Evolutionary conservation across 1,140 invertebrate species (phyloP), one percentile per base, ranked within the genome.

Genomic region (Cephus cinctus): DNA sequence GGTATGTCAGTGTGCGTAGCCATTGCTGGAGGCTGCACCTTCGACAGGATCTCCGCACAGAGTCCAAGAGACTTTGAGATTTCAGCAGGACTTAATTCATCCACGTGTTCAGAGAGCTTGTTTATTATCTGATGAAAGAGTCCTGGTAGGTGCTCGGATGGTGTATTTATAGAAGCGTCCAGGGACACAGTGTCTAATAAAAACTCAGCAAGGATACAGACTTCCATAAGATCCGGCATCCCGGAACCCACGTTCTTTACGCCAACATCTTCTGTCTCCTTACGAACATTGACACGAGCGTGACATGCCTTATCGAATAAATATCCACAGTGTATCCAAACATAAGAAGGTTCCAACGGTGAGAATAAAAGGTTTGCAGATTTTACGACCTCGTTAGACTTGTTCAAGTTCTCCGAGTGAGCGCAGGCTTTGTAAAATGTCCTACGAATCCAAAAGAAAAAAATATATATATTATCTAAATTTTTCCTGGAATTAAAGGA

Each of bases 301-400:
- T 77, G 67, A 61, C 85, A 87, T 8, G 86, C 81, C 47, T 80
- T 79, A 39, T 83, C 78, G 66, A 89, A 90, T 43, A 88, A 72
- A 34, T 81, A 79, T 2, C 85, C 87, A 47, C 90, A 82, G 65
- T 89, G 93, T 50, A 86, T 82, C 93, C 93, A 96, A 35, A 96
- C 85, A 63, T 92, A 95, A 36, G 85, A 86, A 1, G 88, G 85
- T 61, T 95, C 90, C 38, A 95, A 78, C 1, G 89, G 89, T 21
- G 87, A 86, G 64, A 96, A 91, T 12, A 96, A 67, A 18, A 94
- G 74, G 71, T 94, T 95, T 1, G 90, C 90, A 9, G 88, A 90
- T 75, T 94, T 94, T 4, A 89, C 75, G 4, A 94, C 78, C 63
- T 87, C 83, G 40, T 77, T 73, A 5, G 69, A 65, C 56, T 76